These are phyloP conservation scores for Heterochromis multidens DNA, from an alignment of 2,113 vertebrate species.

Conservation along the genomic window DNA sequence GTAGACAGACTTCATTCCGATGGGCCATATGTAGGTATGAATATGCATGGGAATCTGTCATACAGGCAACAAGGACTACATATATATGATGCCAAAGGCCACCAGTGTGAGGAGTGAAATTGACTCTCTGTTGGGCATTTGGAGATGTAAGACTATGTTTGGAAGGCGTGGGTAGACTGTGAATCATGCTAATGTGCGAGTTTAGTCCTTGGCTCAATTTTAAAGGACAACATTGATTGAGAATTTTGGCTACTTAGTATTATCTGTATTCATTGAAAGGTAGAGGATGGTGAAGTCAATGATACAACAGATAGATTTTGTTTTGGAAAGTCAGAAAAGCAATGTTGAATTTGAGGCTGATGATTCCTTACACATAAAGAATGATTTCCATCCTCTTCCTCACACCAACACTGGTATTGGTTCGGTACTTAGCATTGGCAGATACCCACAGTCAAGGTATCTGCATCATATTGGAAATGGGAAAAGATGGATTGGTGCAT, in stretches of 20 bases:
- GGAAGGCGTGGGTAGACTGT: constrained; percentile 57
- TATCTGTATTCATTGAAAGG: constrained; percentile 16
- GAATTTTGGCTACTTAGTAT: constrained; percentile 41
- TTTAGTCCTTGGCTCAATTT: constrained; percentile 61
- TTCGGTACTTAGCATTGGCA: background rate
- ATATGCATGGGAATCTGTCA: constrained; percentile 80
- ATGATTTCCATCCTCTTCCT: background rate
- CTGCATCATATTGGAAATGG: background rate
- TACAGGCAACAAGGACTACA: constrained; percentile 63
- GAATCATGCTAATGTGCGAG: constrained; percentile 52
- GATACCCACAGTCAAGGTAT: no score
- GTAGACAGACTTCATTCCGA: constrained; percentile 70
- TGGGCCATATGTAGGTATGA: constrained; percentile 77
- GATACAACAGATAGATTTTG: background rate
- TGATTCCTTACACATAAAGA: background rate
- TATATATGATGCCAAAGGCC: constrained; percentile 75
- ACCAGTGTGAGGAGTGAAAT: constrained; percentile 67
- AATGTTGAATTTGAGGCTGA: background rate
- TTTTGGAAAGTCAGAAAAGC: background rate
- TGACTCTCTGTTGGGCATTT: constrained; percentile 63
- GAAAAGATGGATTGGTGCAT: background rate
- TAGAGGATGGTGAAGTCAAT: background rate
- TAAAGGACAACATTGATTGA: constrained; percentile 69
- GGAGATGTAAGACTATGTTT: constrained; percentile 53
- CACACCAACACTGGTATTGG: background rate